Evolutionary conservation across 2,113 vertebrate genomes (phyloP), one percentile per base, ranked within the genome.

Genomic region (Formicarius rufipectus): DNA sequence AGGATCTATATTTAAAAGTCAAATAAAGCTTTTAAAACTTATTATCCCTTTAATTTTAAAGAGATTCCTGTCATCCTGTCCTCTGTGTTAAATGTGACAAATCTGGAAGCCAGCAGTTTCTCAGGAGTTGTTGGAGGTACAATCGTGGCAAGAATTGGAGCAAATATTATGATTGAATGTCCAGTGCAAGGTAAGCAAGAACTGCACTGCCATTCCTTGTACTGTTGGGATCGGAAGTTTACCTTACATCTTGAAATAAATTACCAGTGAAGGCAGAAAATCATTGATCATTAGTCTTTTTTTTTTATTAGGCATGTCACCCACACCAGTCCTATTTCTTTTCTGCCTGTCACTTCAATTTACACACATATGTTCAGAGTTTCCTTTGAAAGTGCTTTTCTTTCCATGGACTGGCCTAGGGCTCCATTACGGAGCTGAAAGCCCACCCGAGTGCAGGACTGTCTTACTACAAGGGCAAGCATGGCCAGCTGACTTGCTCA

Each of bases 141-240:
- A 23, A 67, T 99, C 28, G n/a, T 91, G 63, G 96, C 97, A 50
- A 97, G 96, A 76, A 49, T 24, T 1, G 98, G 97, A 85, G 91
- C 97, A 69, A 98, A 98, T 72, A 64, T 99, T 89, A 98, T 89
- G 3, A 91, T 99, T 94, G 97, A 95, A 68, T 99, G 99, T 92
- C 98, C 98, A 6, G 98, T 98, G 40, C 98, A 95, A 97, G 99
- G 99, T 99, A 95, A 96, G 98, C 76, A 49, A 95, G 67, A 58
- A 39, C 35, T 55, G 22, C 28, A 17, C 17, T 59, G 53, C 79
- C 6, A 0, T 89, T 83, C 22, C 59, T 31, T 89, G 21, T 82
- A 59, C 50, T 63, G 21, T 19, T 81, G 31, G 10, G 58, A 44
- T 84, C 42, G 25, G 50, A 81, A 95, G 39, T 77, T 93, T 82